phyloP scores from a whole-genome alignment of 2,888 invertebrate species.

The Tryphoninae sp. region DNA sequence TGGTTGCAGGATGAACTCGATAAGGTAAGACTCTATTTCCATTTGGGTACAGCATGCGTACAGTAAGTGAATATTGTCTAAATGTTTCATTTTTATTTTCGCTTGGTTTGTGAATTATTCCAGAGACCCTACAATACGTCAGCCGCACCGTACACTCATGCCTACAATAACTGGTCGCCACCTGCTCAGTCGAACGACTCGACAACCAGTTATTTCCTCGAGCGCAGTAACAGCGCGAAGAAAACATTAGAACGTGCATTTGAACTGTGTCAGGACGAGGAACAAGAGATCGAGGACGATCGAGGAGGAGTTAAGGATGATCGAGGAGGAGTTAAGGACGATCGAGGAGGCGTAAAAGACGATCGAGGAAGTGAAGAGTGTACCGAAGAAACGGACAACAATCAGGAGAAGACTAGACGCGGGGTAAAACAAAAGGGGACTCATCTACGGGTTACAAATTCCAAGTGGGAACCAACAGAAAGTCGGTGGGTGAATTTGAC shows the following conservation, averaged over 20 bases:
- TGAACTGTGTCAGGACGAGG: constrained; percentile 89
- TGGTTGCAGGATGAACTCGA: constrained; percentile 98
- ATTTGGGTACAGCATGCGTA: background rate
- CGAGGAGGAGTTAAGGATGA: constrained; percentile 67
- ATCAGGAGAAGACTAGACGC: constrained; percentile 18
- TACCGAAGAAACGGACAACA: constrained; percentile 47
- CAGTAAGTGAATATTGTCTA: constrained; percentile 1
- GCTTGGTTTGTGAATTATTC: constrained; percentile 36
- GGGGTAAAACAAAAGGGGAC: background rate
- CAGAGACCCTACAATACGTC: constrained; percentile 82
- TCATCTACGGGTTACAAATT: constrained; percentile 28
- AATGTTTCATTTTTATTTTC: background rate
- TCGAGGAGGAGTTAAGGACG: constrained; percentile 29
- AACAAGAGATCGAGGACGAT: constrained; percentile 72
- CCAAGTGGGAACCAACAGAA: constrained; percentile 47
- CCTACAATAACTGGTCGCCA: constrained; percentile 95
- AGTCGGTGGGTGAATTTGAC: constrained; percentile 33
- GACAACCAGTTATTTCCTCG: constrained; percentile 96
- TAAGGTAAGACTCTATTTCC: constrained; percentile 81
- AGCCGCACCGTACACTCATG: constrained; percentile 90
- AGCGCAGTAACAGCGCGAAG: constrained; percentile 95
- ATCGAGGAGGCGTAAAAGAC: constrained; percentile 34
- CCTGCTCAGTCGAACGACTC: constrained; percentile 97
- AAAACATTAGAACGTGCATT: constrained; percentile 92
- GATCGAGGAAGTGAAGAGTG: constrained; percentile 58